Evolutionary conservation across 1,140 invertebrate species (phyloP), one percentile per base, ranked within the genome.

Genomic region (Scaptomyza graminum): DNA sequence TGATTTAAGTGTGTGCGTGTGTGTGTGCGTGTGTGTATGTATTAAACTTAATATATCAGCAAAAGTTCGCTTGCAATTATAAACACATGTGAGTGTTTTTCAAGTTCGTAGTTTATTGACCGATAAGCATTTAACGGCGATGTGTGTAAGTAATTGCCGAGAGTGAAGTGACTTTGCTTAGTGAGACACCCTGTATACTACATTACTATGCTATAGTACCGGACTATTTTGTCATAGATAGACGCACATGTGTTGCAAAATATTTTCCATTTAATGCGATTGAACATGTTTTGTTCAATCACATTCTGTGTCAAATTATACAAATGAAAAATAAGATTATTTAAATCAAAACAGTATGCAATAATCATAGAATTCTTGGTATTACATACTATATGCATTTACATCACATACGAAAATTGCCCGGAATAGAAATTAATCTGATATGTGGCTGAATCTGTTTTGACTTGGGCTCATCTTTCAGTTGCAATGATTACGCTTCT

Each of bases 101-200:
- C 83, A 87, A 87, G 83, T 79, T 87, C 83, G 82, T 70, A 88
- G 83, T 88, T 76, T 74, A 74, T 64, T 76, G 83, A 87, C 83
- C 84, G 83, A 87, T 87, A 88, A 79, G 66, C 59, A 12, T 51
- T 34, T 25, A 67, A 52, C 50, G 66, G 15, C 43, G 31, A 66
- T 13, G 9, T 60, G 37, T 34, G 47, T 31, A 15, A 31, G 34
- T 39, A 34, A 49, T 31, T 47, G 52, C 43, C 28, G 44, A 12
- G 9, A 60, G 11, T 60, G 16, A 9, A 60, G 11, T 60, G 16
- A 34, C 25, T 37, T 61, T 41, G 46, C n/a, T 8, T 15, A 49
- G 1, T 34, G 1, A 6, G 56, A 31, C 44, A 46, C 25, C 43
- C 43, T 59, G 16, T 47, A 22, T 6, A 5, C n/a, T 8, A 2